A percentile compares a stretch with the other conserved stretches of the same genome.
phyloP scores from a whole-genome alignment of 2,113 vertebrate species.

The Haemorhous mexicanus region DNA sequence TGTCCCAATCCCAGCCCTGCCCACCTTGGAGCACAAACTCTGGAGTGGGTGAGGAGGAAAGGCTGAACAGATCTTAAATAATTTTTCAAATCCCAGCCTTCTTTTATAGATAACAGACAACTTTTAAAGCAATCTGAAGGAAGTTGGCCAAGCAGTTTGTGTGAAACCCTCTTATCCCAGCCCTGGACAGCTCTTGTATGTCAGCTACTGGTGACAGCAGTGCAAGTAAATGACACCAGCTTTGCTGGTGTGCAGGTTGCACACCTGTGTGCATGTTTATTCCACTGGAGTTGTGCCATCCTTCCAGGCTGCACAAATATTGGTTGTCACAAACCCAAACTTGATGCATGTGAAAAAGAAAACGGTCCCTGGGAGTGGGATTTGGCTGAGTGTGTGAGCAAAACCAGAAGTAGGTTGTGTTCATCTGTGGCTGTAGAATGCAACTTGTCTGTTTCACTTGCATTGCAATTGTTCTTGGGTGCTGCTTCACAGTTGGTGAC shows the following conservation, averaged over 20 bases:
- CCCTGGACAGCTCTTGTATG: neutral
- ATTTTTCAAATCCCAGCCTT: neutral
- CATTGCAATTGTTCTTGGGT: neutral
- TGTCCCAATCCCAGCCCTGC: neutral
- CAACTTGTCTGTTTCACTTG: neutral
- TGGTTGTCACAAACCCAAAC: neutral
- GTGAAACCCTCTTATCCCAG: neutral
- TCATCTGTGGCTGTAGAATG: fast-evolving
- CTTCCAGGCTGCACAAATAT: neutral
- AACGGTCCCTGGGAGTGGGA: neutral
- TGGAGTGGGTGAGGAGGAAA: neutral
- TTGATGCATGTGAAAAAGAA: neutral
- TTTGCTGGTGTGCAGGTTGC: neutral
- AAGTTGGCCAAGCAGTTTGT: neutral
- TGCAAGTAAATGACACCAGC: neutral
- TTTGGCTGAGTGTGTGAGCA: neutral
- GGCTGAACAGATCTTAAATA: neutral
- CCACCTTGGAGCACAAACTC: neutral
- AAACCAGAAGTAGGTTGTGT: neutral
- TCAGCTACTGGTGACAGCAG: neutral
- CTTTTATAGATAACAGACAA: neutral
- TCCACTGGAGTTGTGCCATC: neutral
- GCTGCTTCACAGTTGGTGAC: neutral
- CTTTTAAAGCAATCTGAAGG: neutral
- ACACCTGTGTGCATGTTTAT: fast-evolving